These are phyloP conservation scores for Chloropsis cyanopogon DNA, from an alignment of 2,113 vertebrate species.

Conservation along the genomic window DNA sequence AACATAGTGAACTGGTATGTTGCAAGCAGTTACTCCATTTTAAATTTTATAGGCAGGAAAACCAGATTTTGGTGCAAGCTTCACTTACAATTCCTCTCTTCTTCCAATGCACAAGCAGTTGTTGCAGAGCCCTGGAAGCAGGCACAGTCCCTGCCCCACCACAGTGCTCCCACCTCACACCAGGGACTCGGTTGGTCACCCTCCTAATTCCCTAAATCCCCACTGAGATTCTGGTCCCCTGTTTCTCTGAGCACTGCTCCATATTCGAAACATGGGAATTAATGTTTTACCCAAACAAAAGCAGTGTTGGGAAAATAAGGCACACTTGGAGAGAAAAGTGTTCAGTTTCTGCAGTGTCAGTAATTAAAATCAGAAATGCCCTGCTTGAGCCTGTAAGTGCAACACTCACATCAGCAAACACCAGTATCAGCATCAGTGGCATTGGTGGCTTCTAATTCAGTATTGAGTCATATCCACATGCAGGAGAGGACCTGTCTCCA, in stretches of 20 bases:
- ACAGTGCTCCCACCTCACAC: background rate
- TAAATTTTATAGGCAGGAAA: background rate
- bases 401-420: fast-evolving
- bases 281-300: background rate
- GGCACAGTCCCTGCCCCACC: background rate
- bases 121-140: background rate
- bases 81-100: background rate
- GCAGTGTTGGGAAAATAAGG: background rate
- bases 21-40: background rate
- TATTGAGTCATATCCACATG: background rate
- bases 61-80: background rate
- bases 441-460: background rate
- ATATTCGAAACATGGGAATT: background rate
- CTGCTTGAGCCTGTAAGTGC: background rate
- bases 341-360: background rate
- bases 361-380: background rate
- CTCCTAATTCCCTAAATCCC: background rate
- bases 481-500: background rate
- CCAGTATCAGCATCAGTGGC: background rate
- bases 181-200: fast-evolving
- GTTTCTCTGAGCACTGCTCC: background rate
- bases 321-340: background rate
- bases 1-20: background rate
- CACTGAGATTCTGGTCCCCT: background rate
- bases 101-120: background rate